A percentile compares a stretch with the other conserved stretches of the same genome.
phyloP scores from a whole-genome alignment of 2,888 invertebrate species.

The Thymelicus lineola region DNA sequence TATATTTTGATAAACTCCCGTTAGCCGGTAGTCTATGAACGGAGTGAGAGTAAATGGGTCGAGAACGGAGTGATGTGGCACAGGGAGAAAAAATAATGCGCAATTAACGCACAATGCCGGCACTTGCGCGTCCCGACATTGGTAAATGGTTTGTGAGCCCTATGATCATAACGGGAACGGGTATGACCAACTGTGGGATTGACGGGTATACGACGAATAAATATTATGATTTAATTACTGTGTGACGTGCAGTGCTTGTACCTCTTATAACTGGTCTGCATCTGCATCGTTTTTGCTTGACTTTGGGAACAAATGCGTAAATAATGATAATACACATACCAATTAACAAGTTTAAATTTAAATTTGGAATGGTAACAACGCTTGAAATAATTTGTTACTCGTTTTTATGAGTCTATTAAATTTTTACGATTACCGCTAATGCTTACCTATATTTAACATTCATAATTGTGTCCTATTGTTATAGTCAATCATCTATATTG shows the following conservation, averaged over 20 bases:
- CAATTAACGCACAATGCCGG: constrained; percentile 68
- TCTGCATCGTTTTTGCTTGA: too few species aligned
- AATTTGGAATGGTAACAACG: too few species aligned
- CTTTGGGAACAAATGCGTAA: too few species aligned
- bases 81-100: constrained; percentile 58
- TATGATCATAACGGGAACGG: constrained; percentile 33
- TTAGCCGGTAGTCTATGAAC: constrained; percentile 53
- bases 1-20: constrained; percentile 51
- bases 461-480: too few species aligned
- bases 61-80: constrained; percentile 67
- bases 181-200: constrained; percentile 58
- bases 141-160: constrained; percentile 72
- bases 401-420: too few species aligned
- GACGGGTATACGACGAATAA: constrained; percentile 1
- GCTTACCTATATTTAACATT: too few species aligned
- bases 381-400: too few species aligned
- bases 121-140: constrained; percentile 67
- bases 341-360: too few species aligned
- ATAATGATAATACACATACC: too few species aligned
- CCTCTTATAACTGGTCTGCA: too few species aligned
- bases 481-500: too few species aligned
- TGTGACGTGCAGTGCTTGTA: neutral
- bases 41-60: constrained; percentile 66
- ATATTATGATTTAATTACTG: constrained; percentile 19
- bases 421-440: too few species aligned